Evolutionary conservation across 2,113 vertebrate species (phyloP), one percentile per base, ranked within the genome.

Genomic region (Onychostruthus taczanowskii): DNA sequence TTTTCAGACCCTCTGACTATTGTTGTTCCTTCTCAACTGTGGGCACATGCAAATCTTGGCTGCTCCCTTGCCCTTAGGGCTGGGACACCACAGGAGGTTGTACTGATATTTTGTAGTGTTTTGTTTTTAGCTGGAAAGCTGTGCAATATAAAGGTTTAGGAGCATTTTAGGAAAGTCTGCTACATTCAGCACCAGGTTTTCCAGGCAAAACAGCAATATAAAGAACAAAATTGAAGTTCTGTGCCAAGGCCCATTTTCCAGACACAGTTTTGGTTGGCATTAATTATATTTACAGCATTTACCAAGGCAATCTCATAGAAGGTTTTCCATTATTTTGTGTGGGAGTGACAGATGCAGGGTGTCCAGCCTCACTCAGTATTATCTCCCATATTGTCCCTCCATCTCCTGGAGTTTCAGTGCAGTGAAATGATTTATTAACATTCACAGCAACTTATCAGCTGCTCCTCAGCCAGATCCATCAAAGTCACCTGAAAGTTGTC

Each of bases 1-100:
- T 53, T 66, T 46, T 22, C 10, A 11, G 30, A 26, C 16, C 20
- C 19, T 68, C 39, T 76, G 62, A 16, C 3, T 22, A 5, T 9
- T 8, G 2, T 26, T 11, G 1, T 2, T 76, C 31, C 35, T 76
- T 43, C 55, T 41, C 22, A 12, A 1, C 31, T 0, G 0, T 13
- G 26, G n/a, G 14, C 24, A 27, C 3, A 4, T 19, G 13, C 10
- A 41, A 39, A 26, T 31, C 13, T 11, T 41, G 78, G 16, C 39
- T 83, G 17, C 10, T 43, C 41, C 47, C 14, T 35, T 55, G 14
- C 10, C 87, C 35, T 27, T 3, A 4, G 17, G 30, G 17, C 1
- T 61, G 62, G 41, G 30, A 49, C 1, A 0, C 5, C n/a, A 53
- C 26, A 56, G 14, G 15, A 69, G 31, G 20, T 7, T 37, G 21